Evolutionary conservation across 2,888 invertebrate species (phyloP).

Genomic region (Dorcus hopei): DNA sequence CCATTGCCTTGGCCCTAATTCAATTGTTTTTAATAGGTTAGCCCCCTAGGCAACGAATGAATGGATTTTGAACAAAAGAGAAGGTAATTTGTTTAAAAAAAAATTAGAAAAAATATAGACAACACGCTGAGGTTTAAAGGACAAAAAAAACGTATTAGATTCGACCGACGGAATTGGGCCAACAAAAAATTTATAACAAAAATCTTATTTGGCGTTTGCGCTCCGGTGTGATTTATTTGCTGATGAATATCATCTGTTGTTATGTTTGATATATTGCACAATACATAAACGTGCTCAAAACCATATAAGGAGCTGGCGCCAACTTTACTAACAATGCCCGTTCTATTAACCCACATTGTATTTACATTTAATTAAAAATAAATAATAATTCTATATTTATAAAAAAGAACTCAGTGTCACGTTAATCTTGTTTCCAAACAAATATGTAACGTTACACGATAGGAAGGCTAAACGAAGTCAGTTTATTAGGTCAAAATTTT

Average conservation of each 20-base stretch:
- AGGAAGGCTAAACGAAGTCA: not conserved
- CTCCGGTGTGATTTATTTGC: not conserved
- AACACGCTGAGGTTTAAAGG: too few species aligned
- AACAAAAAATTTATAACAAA: too few species aligned
- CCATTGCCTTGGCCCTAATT: too few species aligned
- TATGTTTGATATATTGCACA: not conserved
- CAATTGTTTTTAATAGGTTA: too few species aligned
- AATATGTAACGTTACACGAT: not conserved
- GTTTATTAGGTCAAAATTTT: not conserved
- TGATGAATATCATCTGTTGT: not conserved
- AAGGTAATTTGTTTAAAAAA: too few species aligned
- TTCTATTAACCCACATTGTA: constrained; percentile 9
- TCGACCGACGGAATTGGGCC: too few species aligned
- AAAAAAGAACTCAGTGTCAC: not conserved
- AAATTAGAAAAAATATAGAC: too few species aligned
- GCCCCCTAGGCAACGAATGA: too few species aligned
- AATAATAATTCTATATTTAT: not conserved
- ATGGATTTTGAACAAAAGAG: too few species aligned
- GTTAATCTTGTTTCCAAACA: not conserved
- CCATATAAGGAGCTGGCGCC: constrained; percentile 14
- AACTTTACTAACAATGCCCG: not conserved
- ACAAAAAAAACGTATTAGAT: too few species aligned
- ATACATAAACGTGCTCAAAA: not conserved
- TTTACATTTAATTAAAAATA: not conserved
- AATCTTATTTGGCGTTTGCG: not conserved